Percentiles rank a stretch among this genome's conserved stretches.
Conservation (phyloP, 2,113 vertebrate genomes). For the Gymnocephalus cernua region DNA sequence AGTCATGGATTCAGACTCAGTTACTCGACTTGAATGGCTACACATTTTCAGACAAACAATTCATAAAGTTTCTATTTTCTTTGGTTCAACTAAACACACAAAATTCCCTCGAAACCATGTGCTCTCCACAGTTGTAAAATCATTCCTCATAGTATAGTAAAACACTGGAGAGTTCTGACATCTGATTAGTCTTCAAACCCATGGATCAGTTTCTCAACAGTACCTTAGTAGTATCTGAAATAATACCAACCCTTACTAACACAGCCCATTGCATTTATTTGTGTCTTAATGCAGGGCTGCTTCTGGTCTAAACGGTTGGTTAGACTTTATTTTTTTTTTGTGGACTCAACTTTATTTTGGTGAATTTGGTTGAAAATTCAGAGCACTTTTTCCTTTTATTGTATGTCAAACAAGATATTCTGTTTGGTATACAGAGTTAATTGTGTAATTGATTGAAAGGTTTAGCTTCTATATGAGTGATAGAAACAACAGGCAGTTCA, state of each 20-base stretch:
- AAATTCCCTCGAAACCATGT: too few relatives aligned
- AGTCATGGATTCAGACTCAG: constrained; percentile 35
- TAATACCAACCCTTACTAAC: too few relatives aligned
- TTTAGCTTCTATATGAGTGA: background rate
- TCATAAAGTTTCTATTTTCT: background rate
- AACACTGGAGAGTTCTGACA: too few relatives aligned
- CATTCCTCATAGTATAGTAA: too few relatives aligned
- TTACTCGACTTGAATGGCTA: background rate
- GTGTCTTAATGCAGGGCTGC: background rate
- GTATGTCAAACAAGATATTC: background rate
- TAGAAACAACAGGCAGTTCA: background rate
- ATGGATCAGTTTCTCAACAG: too few relatives aligned
- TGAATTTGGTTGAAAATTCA: background rate
- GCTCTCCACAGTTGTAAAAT: too few relatives aligned
- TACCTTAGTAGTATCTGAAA: too few relatives aligned
- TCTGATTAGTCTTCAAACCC: too few relatives aligned
- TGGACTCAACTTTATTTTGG: background rate
- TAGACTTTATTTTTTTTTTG: background rate
- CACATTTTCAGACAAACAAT: background rate
- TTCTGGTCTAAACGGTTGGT: too few relatives aligned
- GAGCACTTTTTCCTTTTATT: background rate
- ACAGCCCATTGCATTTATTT: background rate
- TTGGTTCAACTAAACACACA: background rate
- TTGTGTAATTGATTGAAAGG: background rate
- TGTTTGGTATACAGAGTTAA: too few relatives aligned